phyloP scores from a whole-genome alignment of 2,797 vertebrate species.

The Limosa lapponica region DNA sequence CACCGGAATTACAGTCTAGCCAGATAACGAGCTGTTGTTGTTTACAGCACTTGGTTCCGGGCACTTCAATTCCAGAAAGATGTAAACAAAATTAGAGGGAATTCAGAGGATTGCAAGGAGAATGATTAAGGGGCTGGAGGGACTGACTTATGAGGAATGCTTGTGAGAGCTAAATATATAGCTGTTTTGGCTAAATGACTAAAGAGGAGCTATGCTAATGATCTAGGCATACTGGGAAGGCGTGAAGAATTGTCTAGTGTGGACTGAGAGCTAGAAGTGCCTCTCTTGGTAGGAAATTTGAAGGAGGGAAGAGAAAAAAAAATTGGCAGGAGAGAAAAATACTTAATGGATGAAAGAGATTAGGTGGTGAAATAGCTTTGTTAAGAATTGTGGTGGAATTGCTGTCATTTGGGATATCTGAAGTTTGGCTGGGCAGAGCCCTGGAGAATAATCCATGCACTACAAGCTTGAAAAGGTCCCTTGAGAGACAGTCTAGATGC shows the following conservation, averaged over 20 bases:
- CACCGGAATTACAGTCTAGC: constrained; percentile 65
- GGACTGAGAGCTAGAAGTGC: constrained; percentile 4
- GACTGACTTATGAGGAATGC: constrained; percentile 70
- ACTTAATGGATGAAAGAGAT: background rate
- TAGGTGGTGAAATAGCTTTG: constrained; percentile 6
- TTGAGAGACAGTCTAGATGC: constrained; percentile 53
- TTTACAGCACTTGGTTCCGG: constrained; percentile 63
- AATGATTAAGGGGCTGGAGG: constrained; percentile 70
- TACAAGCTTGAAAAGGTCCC: constrained; percentile 37
- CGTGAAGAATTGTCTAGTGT: constrained; percentile 31
- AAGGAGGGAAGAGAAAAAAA: background rate
- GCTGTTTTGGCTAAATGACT: constrained; percentile 61
- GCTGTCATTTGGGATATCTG: constrained; percentile 43
- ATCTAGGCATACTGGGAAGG: constrained; percentile 34
- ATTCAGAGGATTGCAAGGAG: constrained; percentile 74
- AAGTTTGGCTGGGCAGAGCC: constrained; percentile 57
- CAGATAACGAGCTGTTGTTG: constrained; percentile 71
- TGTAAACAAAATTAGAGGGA: constrained; percentile 76
- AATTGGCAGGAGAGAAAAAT: background rate
- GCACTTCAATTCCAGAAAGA: constrained; percentile 73
- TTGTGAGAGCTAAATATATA: constrained; percentile 64
- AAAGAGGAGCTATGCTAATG: constrained; percentile 61
- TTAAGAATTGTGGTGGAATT: constrained; percentile 36
- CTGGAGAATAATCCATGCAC: constrained; percentile 32
- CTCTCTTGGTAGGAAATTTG: background rate